These are phyloP conservation scores for Pseudochromis fuscus DNA, from an alignment of 2,797 vertebrate genomes.

Conservation along the genomic window DNA sequence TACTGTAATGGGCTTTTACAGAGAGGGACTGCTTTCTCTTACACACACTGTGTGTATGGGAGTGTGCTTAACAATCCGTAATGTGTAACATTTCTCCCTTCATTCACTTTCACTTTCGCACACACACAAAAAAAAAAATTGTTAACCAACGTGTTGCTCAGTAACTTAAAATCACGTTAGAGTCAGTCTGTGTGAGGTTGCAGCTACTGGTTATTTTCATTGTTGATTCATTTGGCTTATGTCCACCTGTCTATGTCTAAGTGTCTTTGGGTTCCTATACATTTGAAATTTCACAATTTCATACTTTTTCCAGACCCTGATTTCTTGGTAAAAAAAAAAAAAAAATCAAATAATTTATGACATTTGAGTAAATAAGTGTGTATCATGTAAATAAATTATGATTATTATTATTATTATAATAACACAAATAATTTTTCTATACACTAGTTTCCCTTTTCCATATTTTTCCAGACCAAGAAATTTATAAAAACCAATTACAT, in stretches of 20 bases:
- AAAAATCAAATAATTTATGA: too few species aligned
- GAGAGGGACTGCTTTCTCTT: constrained; percentile 49
- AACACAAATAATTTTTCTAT: too few species aligned
- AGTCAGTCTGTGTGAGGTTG: background rate
- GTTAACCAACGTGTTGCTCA: background rate
- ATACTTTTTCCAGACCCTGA: too few species aligned
- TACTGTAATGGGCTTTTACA: constrained; percentile 63
- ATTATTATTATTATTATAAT: too few species aligned
- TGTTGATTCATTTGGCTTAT: background rate
- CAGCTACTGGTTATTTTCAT: background rate
- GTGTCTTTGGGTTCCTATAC: background rate
- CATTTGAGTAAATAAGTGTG: too few species aligned
- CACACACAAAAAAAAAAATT: background rate
- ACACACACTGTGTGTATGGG: constrained; percentile 7
- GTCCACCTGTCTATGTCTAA: background rate
- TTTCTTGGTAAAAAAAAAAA: too few species aligned
- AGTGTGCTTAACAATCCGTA: constrained; percentile 29
- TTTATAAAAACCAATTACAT: too few species aligned
- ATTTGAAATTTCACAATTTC: too few species aligned
- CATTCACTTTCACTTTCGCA: constrained; percentile 11
- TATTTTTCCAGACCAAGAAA: too few species aligned
- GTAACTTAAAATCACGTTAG: background rate
- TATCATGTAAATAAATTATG: too few species aligned
- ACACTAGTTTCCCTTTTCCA: too few species aligned
- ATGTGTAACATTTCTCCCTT: constrained; percentile 3